phyloP scores from a whole-genome alignment of 1,140 invertebrate species.

The Drosophila paulistorum region DNA sequence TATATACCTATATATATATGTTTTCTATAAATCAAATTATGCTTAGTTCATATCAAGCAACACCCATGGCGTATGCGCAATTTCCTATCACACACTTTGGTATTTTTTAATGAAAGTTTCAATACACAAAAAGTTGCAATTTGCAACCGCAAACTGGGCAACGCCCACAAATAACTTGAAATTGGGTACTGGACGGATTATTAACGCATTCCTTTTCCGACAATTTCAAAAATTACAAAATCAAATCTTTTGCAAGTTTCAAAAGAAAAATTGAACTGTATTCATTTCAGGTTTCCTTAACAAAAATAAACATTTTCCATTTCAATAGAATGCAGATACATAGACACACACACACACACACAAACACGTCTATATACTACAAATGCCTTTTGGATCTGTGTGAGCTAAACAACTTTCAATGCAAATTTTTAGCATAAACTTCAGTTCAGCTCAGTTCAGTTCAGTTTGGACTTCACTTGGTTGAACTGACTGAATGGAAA shows the following conservation, averaged over 20 bases:
- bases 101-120: conserved; percentile 57
- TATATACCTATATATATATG: too few species aligned
- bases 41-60: conserved; percentile 1
- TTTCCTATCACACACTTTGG: conserved; percentile 42
- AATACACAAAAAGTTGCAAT: conserved; percentile 6
- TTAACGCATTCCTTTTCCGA: conserved; percentile 31
- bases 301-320: conserved; percentile 30
- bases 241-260: conserved; percentile 25
- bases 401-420: conserved; percentile 68
- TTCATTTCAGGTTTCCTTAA: conserved; percentile 17
- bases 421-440: conserved; percentile 54
- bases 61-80: conserved; percentile 45
- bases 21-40: conserved; percentile 26
- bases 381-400: background rate
- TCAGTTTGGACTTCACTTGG: conserved; percentile 3
- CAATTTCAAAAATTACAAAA: conserved; percentile 46
- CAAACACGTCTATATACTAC: background rate
- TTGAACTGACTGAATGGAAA: conserved; percentile 48
- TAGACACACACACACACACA: conserved; percentile 3
- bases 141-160: conserved; percentile 27
- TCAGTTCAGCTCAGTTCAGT: conserved; percentile 2
- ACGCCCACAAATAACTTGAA: conserved; percentile 41
- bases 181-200: conserved; percentile 29
- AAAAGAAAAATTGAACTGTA: conserved; percentile 9
- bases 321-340: conserved; percentile 44